Conservation (phyloP, 2,888 invertebrate genomes). For the Netelia inedita region DNA sequence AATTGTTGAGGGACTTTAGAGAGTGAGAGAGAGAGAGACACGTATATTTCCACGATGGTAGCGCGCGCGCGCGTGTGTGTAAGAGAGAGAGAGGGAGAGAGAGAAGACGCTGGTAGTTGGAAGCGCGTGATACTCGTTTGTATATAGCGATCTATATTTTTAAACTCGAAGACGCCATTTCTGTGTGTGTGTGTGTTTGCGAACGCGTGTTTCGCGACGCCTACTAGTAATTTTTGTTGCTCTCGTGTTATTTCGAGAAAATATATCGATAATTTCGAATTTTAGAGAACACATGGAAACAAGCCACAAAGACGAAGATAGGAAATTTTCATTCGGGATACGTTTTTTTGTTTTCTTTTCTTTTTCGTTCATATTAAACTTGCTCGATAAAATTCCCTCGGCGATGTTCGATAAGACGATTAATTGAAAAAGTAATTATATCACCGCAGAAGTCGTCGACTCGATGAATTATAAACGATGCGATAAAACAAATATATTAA, state of each 20-base stretch:
- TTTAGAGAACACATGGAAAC: no score
- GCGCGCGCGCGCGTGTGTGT: not conserved
- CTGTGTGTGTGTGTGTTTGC: constrained; percentile 12
- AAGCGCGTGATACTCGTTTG: constrained; percentile 63
- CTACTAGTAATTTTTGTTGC: constrained; percentile 15
- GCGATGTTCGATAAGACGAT: no score
- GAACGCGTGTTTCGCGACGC: constrained; percentile 36
- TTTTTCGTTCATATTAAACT: no score
- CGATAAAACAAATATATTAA: no score
- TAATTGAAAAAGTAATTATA: no score
- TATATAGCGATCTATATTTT: constrained; percentile 62
- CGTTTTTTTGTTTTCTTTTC: no score
- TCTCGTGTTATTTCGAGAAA: constrained; percentile 4
- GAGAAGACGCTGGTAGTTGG: constrained; percentile 40
- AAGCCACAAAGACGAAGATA: no score
- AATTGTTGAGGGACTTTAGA: constrained; percentile 18
- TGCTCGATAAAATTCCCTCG: no score
- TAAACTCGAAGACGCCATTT: constrained; percentile 58
- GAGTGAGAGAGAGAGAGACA: not conserved
- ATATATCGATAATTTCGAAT: no score
- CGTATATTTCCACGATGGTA: constrained; percentile 34
- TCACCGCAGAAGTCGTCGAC: no score
- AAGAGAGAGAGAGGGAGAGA: constrained; percentile 26
- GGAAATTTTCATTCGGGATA: no score
- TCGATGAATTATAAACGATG: no score